Evolutionary conservation across 2,888 invertebrate species (phyloP), one percentile per base, ranked within the genome.

Genomic region (Quadriops clusia): DNA sequence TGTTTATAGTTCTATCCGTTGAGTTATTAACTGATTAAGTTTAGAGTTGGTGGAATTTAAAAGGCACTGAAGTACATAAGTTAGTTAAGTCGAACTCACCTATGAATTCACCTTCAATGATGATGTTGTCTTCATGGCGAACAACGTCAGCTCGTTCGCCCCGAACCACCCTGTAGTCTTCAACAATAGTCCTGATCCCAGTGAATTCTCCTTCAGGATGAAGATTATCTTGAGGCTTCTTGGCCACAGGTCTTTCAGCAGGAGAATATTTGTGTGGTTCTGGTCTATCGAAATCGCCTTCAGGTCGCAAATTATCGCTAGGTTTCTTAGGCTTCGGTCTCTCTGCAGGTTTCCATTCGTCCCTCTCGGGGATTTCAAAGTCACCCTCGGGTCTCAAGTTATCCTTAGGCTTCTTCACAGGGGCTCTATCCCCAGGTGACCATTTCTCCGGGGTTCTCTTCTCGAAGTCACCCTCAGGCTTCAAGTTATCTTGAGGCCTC

Each of bases 131-230:
- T 39, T 69, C 68, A 23, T 67, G 72, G 37, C 69, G 68, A 37
- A 71, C 64, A 12, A 77, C 70, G 53, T 76, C 73, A 17, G 72
- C 72, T 42, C 76, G 65, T 51, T 76, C 77, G 1, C 74, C 74
- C 16, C 58, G 64, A 2, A 71, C 66, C n/a, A 70, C 64, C 37
- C 58, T 65, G 41, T 70, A 74, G 47, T 76, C 75, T 34, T 73
- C 68, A 12, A 62, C 62, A 23, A 62, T 60, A 11, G 62, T 64
- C 39, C 67, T 61, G 18, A 60, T 61, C 18, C 66, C 67, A 9
- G 68, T 70, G 37, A 47, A 43, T 11, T 43, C 37, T 26, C 25
- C 37, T 34, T 28, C 12, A 2, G 62, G 54, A 32, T 48, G 48
- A 4, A 65, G 42, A 39, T 61, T 61, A 42, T 64, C 64, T 22